Base-by-base conservation (phyloP, 2,113 vertebrate species). In the Ia io region DNA sequence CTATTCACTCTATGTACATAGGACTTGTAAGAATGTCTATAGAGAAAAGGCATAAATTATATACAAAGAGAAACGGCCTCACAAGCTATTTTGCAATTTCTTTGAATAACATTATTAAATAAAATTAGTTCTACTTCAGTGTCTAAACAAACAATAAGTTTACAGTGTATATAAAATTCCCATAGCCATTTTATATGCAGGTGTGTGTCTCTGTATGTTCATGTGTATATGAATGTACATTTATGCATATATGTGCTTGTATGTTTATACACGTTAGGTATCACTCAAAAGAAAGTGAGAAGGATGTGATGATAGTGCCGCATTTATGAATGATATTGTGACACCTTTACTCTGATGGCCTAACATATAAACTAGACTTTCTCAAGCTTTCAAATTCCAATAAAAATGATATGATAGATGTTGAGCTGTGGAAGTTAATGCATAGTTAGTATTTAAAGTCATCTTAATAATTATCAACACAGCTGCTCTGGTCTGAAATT, bases 401-500 rank as follows among this genome's bases (percentile, higher is more conserved):
- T 84, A 37, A 42, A 90, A 32, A 85, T 25, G 2, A n/a, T 30
- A 32, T 18, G 22, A 83, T 71, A 28, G 30, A 86, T 67, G 25
- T 71, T 88, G 37, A 25, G 9, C 71, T 88, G 1, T 78, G 6
- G 12, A 40, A 78, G 12, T 82, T 82, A 74, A 94, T 85, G 4
- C 49, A 59, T 61, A 56, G 6, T 61, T 77, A 85, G 20, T 93
- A 84, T 80, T 59, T 94, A 73, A 90, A 85, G 35, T 35, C 17
- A 65, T 53, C 77, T 92, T 90, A 74, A 42, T 85, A 76, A 77
- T 95, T 92, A 85, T 77, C 22, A 69, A 42, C 40, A 53, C 67
- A 90, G 17, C 47, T 96, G 49, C 12, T 90, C n/a, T 82, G 35
- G 22, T 88, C 28, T 82, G 7, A 94, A 77, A 88, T 84, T 56